A percentile compares a stretch with the other conserved stretches of the same genome.
Evolutionary conservation across 2,797 vertebrate species (phyloP).

Genomic region (Xiphophorus birchmanni): DNA sequence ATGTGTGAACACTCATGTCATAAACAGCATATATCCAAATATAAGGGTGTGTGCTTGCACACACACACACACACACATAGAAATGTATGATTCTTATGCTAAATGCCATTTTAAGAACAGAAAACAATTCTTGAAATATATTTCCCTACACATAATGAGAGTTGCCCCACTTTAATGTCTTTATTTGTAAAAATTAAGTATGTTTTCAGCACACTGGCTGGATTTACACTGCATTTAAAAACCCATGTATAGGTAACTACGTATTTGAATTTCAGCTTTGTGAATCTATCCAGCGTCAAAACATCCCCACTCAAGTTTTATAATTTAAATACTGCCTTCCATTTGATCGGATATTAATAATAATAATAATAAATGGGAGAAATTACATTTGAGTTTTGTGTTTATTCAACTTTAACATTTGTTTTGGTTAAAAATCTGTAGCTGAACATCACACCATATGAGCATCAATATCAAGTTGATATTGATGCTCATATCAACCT

Average conservation of each 20-base stretch:
- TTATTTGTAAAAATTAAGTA: constrained; percentile 45
- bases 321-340: constrained; percentile 81
- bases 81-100: constrained; percentile 62
- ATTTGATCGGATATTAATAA: constrained; percentile 67
- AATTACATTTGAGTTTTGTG: constrained; percentile 29
- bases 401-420: constrained; percentile 18
- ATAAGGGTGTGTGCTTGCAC: constrained; percentile 64
- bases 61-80: constrained; percentile 56
- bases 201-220: constrained; percentile 56
- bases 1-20: constrained; percentile 68
- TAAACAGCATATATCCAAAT: constrained; percentile 65
- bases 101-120: constrained; percentile 62
- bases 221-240: constrained; percentile 46
- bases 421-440: background rate
- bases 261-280: constrained; percentile 24
- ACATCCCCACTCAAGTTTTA: constrained; percentile 70
- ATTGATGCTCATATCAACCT: background rate
- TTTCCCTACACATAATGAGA: constrained; percentile 45
- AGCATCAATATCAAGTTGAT: background rate
- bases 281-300: constrained; percentile 55
- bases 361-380: constrained; percentile 76
- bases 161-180: constrained; percentile 52
- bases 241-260: constrained; percentile 6
- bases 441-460: background rate
- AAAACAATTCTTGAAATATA: constrained; percentile 70